Evolutionary conservation across 2,113 vertebrate genomes (phyloP), one percentile per base, ranked within the genome.

Genomic region (Spea bombifrons): DNA sequence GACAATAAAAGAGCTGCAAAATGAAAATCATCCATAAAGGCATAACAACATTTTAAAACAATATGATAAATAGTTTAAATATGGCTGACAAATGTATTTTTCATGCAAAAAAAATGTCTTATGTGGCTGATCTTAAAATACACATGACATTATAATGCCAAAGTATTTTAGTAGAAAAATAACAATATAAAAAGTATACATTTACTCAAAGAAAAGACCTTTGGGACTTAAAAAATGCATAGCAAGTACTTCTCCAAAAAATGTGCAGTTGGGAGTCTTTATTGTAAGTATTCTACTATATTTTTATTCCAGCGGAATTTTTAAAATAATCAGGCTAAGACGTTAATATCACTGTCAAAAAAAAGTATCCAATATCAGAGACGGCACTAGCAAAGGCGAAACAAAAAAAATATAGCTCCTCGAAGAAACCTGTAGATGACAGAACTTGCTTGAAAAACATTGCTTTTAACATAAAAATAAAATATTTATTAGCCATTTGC

Each of bases 221-320:
- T 9, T 75, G 49, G 30, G 65, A 76, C 46, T 76, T 76, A 55
- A 57, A 50, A 76, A 68, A 76, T 57, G 50, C 66, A 52, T 55
- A 48, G 50, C 50, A 76, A 55, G 17, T 76, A 8, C 8, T 16
- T 57, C 75, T 48, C 5, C 12, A 12, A 49, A 76, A 76, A 76
- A 15, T 17, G 15, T 65, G 16, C 49, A 67, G 65, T 57, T 59
- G 49, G 65, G 65, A 43, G 9, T 46, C 63, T 30, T 66, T 75
- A 8, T 46, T 53, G 53, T 66, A 53, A 66, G 50, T 45, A 75
- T 13, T 50, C 8, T 46, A 52, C 49, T 68, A 17, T 45, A 45
- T 16, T 45, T 57, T 76, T 68, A 45, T 50, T 68, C 44, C 55
- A 53, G 4, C 13, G 16, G 52, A 75, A 75, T 43, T 53, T 66